These are phyloP conservation scores for Cromileptes altivelis DNA, from an alignment of 2,113 vertebrate species.

Conservation along the genomic window DNA sequence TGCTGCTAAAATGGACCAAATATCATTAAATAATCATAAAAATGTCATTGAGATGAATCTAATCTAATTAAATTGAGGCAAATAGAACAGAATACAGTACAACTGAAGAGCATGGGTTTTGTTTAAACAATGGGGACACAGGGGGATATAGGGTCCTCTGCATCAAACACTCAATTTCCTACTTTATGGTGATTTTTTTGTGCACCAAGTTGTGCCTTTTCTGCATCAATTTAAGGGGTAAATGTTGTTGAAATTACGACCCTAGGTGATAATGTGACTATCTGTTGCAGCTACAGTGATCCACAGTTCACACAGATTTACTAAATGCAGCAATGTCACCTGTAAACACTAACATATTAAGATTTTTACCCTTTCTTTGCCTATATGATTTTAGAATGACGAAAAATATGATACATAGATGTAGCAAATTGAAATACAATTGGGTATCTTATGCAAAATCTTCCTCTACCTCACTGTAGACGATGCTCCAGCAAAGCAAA, in stretches of 20 bases:
- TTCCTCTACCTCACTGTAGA: neutral
- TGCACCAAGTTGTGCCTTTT: too few species aligned
- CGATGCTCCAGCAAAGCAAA: neutral
- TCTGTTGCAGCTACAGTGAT: neutral
- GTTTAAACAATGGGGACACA: too few species aligned
- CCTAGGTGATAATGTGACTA: neutral
- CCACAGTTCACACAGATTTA: neutral
- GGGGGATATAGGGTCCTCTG: too few species aligned
- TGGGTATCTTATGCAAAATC: neutral
- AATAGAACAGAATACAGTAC: neutral
- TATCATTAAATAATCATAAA: neutral
- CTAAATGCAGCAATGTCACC: neutral
- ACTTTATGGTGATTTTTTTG: too few species aligned
- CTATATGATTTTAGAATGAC: neutral
- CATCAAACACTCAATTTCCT: too few species aligned
- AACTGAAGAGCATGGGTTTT: too few species aligned
- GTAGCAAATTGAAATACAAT: neutral
- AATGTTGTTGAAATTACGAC: neutral
- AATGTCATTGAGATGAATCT: neutral
- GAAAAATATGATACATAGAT: neutral
- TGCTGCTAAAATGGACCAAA: neutral
- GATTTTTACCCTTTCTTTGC: neutral
- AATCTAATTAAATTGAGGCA: neutral
- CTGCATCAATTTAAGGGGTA: too few species aligned
- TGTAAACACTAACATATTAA: neutral